Percentiles rank a stretch among this genome's conserved stretches.
These are phyloP conservation scores for Oeneis ivallda DNA, from an alignment of 2,888 invertebrate species.

Conservation along the genomic window DNA sequence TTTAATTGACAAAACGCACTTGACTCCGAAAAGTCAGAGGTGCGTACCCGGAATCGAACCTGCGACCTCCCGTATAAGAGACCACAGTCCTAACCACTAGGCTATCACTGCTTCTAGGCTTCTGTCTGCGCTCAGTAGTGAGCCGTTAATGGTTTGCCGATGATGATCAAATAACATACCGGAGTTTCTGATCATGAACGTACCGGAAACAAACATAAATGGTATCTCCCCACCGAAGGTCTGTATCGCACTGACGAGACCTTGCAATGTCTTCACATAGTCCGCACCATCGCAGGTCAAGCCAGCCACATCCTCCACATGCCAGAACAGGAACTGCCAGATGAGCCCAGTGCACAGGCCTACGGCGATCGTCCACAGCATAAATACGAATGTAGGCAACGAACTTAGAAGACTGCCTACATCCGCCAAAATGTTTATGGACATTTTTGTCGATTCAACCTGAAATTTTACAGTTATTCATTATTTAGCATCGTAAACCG, in stretches of 20 bases:
- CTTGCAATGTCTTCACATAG: conserved; percentile 88
- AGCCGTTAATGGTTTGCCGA: no score
- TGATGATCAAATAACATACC: no score
- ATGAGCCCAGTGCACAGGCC: conserved; percentile 92
- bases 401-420: conserved; percentile 85
- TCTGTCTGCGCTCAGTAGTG: no score
- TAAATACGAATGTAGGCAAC: conserved; percentile 86
- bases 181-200: conserved; percentile 25
- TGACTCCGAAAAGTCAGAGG: no score
- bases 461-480: conserved; percentile 52
- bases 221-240: conserved; percentile 93
- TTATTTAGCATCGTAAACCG: no score
- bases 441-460: conserved; percentile 84
- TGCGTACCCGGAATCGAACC: no score
- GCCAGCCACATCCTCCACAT: conserved; percentile 87
- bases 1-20: no score
- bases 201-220: conserved; percentile 91
- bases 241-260: conserved; percentile 88
- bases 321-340: conserved; percentile 95
- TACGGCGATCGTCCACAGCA: conserved; percentile 89
- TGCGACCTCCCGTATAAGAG: no score
- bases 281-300: conserved; percentile 66
- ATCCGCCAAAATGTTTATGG: conserved; percentile 85
- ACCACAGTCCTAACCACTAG: no score
- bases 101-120: no score